A percentile compares a stretch with the other conserved stretches of the same genome.
These are phyloP conservation scores for Magallana angulata DNA, from an alignment of 1,140 invertebrate species.

Conservation along the genomic window DNA sequence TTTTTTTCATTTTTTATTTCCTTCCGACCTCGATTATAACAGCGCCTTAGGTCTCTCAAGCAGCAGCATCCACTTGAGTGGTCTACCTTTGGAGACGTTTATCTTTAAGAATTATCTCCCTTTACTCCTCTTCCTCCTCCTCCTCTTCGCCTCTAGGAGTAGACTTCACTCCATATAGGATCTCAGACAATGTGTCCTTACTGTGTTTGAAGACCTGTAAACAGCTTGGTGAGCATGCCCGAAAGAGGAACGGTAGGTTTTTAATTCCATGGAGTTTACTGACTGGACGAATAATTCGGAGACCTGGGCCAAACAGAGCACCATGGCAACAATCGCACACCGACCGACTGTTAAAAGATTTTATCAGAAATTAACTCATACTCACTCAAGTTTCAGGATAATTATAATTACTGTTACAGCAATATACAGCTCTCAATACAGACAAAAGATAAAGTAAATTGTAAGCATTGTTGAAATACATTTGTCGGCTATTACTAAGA, in stretches of 20 bases:
- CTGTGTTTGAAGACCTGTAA: constrained; percentile 67
- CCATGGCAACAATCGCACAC: constrained; percentile 77
- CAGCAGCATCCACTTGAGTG: too few relatives aligned
- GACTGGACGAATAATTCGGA: constrained; percentile 76
- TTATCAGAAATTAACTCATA: not conserved
- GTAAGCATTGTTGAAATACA: too few relatives aligned
- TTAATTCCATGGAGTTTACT: constrained; percentile 75
- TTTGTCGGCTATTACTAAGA: too few relatives aligned
- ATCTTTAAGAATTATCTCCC: not conserved
- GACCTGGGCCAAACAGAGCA: constrained; percentile 75
- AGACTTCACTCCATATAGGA: constrained; percentile 64
- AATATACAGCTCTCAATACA: too few relatives aligned
- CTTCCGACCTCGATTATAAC: too few relatives aligned
- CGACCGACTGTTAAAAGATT: constrained; percentile 64
- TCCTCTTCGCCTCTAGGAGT: constrained; percentile 39
- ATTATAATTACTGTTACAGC: too few relatives aligned
- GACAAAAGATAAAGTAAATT: too few relatives aligned
- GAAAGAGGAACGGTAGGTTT: constrained; percentile 77
- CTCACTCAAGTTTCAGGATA: not conserved
- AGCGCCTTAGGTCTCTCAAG: too few relatives aligned
- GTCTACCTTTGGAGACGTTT: too few relatives aligned
- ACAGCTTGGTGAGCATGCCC: constrained; percentile 75
- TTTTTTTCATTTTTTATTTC: too few relatives aligned
- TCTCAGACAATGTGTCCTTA: constrained; percentile 67
- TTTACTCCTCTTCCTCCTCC: constrained; percentile 37